These are phyloP conservation scores for Scomber scombrus DNA, from an alignment of 2,113 vertebrate species.

Conservation along the genomic window DNA sequence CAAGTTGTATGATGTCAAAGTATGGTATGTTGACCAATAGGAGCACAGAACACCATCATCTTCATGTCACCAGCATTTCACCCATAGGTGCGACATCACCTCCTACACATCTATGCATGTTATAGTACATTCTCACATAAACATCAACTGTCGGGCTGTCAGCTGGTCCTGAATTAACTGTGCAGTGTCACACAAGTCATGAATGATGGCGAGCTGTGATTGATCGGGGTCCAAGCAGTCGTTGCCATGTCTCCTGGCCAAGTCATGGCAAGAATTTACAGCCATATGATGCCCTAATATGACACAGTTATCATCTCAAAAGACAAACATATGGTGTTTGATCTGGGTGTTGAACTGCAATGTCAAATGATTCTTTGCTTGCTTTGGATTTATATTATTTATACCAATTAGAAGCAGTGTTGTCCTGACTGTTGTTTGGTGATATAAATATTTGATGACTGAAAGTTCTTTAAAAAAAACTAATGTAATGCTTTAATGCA, in stretches of 20 bases:
- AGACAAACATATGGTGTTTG: not conserved
- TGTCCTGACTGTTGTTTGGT: not conserved
- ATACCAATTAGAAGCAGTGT: not conserved
- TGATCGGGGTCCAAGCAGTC: not conserved
- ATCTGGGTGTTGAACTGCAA: not conserved
- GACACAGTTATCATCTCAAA: not conserved
- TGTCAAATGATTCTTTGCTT: no score
- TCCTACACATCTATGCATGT: no score
- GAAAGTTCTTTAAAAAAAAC: not conserved
- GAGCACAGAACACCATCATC: no score
- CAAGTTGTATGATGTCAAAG: no score
- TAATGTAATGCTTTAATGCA: not conserved
- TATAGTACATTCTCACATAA: no score
- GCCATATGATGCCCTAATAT: not conserved
- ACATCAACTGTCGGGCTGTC: no score
- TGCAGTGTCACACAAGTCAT: no score
- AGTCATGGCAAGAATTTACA: not conserved
- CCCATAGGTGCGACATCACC: no score
- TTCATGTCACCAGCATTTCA: no score
- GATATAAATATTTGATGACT: conserved; percentile 8
- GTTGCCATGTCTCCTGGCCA: not conserved
- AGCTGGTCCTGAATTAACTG: no score
- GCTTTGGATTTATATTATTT: no score
- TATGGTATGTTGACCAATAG: no score
- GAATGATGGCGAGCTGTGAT: not conserved